phyloP scores from a whole-genome alignment of 2,888 invertebrate species.

The Antitype chi region DNA sequence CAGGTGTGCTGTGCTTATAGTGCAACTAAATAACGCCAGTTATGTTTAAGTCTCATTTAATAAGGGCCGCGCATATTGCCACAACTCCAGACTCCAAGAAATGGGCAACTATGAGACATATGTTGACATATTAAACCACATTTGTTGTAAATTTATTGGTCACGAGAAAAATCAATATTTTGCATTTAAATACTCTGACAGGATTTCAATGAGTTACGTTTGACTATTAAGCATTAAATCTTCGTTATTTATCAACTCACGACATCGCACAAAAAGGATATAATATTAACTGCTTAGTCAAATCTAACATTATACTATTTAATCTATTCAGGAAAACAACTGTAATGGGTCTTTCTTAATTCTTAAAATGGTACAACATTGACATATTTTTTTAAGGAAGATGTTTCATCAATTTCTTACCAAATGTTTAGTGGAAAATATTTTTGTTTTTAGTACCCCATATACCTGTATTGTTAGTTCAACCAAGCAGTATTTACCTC shows the following conservation, averaged over 20 bases:
- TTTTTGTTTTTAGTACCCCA: conserved; percentile 20
- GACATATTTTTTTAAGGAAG: not conserved
- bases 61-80: not conserved
- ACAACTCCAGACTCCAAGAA: no score
- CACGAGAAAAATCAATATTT: not conserved
- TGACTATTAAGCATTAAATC: conserved; percentile 25
- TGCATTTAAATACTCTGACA: not conserved
- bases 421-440: not conserved
- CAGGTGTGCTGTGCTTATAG: not conserved
- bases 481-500: conserved; percentile 68
- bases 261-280: conserved; percentile 27
- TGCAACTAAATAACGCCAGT: not conserved
- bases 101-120: not conserved
- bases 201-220: not conserved
- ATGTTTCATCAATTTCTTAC: not conserved
- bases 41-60: not conserved
- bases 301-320: conserved; percentile 37
- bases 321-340: conserved; percentile 6
- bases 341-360: not conserved
- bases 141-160: not conserved
- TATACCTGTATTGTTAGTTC: conserved; percentile 49
- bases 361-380: not conserved
- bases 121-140: not conserved
- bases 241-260: conserved; percentile 56
- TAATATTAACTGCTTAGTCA: conserved; percentile 61